A percentile compares a stretch with the other conserved stretches of the same genome.
Evolutionary conservation across 1,140 invertebrate genomes (phyloP).

Genomic region (Brachionus sp.): DNA sequence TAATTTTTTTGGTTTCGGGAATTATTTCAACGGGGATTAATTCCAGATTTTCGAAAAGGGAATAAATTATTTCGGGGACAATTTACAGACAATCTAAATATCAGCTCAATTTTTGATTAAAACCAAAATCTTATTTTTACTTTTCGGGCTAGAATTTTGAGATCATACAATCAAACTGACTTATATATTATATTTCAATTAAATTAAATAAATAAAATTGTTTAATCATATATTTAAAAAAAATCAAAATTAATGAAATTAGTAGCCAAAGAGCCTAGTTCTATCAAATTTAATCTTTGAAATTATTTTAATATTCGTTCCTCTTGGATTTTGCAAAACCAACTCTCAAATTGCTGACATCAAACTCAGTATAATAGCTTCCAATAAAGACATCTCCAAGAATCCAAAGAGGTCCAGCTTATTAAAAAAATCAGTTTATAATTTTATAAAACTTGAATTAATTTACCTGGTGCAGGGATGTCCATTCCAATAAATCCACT

Average conservation of each 20-base stretch:
- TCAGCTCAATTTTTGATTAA: too few relatives aligned
- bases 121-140: too few relatives aligned
- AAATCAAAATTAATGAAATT: background rate
- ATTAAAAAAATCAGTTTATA: background rate
- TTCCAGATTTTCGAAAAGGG: background rate
- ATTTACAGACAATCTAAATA: background rate
- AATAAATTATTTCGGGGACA: background rate
- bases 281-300: background rate
- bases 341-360: slow-evolving; percentile 79
- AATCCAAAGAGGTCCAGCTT: slow-evolving; percentile 59
- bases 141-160: too few relatives aligned
- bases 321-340: slow-evolving; percentile 74
- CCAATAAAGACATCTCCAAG: slow-evolving; percentile 87
- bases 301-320: background rate
- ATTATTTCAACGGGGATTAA: background rate
- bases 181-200: too few relatives aligned
- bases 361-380: slow-evolving; percentile 91
- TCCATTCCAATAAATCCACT: slow-evolving; percentile 95
- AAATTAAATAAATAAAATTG: too few relatives aligned
- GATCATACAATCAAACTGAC: too few relatives aligned
- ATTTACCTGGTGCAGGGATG: slow-evolving; percentile 69
- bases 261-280: too few relatives aligned
- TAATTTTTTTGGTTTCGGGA: background rate
- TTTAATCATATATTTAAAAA: background rate
- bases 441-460: background rate